Percentiles rank a stretch among this genome's conserved stretches.
These are phyloP conservation scores for Lasiommata megera DNA, from an alignment of 2,888 invertebrate species.

Conservation along the genomic window DNA sequence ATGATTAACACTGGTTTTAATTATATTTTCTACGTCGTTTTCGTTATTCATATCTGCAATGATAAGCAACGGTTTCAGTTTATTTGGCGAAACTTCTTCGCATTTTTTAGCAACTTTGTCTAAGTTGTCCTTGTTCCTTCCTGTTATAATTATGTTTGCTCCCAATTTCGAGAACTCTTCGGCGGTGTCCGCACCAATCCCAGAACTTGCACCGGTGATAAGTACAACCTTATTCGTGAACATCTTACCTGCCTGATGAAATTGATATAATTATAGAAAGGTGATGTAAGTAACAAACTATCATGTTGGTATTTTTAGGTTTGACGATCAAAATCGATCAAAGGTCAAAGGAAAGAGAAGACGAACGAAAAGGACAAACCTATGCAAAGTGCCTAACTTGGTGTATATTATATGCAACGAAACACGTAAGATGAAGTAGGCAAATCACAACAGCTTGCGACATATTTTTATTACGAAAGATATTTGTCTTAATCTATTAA, in stretches of 20 bases:
- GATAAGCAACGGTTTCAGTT: slow-evolving; percentile 76
- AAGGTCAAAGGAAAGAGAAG: too few species aligned
- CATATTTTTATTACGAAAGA: too few species aligned
- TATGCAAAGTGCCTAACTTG: too few species aligned
- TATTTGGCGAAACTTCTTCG: slow-evolving; percentile 54
- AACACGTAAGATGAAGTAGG: too few species aligned
- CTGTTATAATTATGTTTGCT: slow-evolving; percentile 83
- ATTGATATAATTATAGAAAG: background rate
- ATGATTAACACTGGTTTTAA: slow-evolving; percentile 84
- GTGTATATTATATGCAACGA: too few species aligned
- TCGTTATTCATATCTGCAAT: slow-evolving; percentile 86
- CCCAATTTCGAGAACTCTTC: slow-evolving; percentile 84
- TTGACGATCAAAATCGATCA: too few species aligned
- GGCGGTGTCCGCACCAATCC: slow-evolving; percentile 88
- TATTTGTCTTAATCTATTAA: too few species aligned
- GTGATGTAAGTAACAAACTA: too few species aligned
- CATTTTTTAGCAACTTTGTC: slow-evolving; percentile 83
- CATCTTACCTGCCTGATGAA: slow-evolving; percentile 44
- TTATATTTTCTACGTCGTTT: slow-evolving; percentile 83
- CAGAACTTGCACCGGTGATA: slow-evolving; percentile 87
- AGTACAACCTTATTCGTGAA: slow-evolving; percentile 83
- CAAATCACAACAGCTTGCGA: too few species aligned
- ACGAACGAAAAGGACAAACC: too few species aligned
- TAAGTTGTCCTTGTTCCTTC: slow-evolving; percentile 86
- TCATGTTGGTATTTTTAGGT: too few species aligned